phyloP scores from a whole-genome alignment of 2,888 invertebrate species.

The Dorcus parallelipipedus region DNA sequence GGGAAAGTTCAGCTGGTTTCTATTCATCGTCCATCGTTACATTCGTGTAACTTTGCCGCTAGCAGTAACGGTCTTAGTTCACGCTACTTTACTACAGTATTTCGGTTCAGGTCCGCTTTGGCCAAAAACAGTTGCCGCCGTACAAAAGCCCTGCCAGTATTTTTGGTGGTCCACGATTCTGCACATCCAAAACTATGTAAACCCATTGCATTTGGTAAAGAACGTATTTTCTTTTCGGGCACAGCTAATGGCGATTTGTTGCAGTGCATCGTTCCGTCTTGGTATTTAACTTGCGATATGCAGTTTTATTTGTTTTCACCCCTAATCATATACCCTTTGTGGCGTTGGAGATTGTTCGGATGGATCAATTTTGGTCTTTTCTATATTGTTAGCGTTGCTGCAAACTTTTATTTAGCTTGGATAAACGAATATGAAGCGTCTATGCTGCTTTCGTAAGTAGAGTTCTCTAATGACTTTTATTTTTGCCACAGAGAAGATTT shows the following conservation, averaged over 20 bases:
- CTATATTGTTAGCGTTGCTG: conserved; percentile 36
- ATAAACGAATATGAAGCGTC: conserved; percentile 39
- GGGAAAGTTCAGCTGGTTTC: conserved; percentile 41
- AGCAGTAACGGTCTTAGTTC: conserved; percentile 46
- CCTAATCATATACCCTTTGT: conserved; percentile 45
- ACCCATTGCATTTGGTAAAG: conserved; percentile 36
- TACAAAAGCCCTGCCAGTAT: conserved; percentile 38
- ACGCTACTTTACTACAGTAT: conserved; percentile 47
- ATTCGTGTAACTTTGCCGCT: conserved; percentile 52
- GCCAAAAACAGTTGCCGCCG: conserved; percentile 30
- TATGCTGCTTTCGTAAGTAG: conserved; percentile 47
- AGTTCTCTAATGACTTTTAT: not conserved
- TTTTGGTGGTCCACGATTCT: conserved; percentile 48
- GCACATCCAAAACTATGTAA: conserved; percentile 47
- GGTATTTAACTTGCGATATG: conserved; percentile 52
- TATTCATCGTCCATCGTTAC: conserved; percentile 49
- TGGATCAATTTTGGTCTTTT: conserved; percentile 32
- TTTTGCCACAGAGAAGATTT: not conserved
- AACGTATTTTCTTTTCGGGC: not conserved
- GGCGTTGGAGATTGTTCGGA: conserved; percentile 44
- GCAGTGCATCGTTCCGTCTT: conserved; percentile 6
- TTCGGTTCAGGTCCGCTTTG: conserved; percentile 52
- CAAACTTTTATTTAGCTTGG: conserved; percentile 43
- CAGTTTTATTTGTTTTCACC: conserved; percentile 49
- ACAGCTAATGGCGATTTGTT: not conserved